Percentiles rank a stretch among this genome's conserved stretches.
Conservation (phyloP, 2,888 invertebrate genomes). For the Apoderus coryli region DNA sequence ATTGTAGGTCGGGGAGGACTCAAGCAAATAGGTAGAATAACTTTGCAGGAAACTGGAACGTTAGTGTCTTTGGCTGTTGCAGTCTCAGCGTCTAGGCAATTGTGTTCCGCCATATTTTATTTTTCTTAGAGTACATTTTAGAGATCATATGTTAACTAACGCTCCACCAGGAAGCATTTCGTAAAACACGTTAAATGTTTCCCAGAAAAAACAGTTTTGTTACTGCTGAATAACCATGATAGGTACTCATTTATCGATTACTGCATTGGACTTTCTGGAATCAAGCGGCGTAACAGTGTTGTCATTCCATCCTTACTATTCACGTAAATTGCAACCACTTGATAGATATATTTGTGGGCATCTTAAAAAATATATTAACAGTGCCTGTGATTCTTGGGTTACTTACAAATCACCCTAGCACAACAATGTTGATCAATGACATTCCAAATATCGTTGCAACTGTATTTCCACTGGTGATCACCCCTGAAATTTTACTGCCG, state of each 20-base stretch:
- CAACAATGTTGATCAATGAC: slow-evolving; percentile 14
- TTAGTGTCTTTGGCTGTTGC: no score
- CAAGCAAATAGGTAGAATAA: no score
- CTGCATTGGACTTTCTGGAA: slow-evolving; percentile 5
- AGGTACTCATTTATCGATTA: no score
- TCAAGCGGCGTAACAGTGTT: slow-evolving; percentile 7
- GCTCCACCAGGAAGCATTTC: slow-evolving; percentile 17
- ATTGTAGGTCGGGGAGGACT: no score
- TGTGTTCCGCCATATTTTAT: slow-evolving; percentile 27
- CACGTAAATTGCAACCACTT: slow-evolving; percentile 10
- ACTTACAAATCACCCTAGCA: slow-evolving; percentile 12
- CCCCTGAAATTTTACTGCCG: no score
- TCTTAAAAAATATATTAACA: no score
- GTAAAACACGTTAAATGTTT: slow-evolving; percentile 10
- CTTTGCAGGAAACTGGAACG: no score
- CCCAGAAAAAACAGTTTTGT: slow-evolving; percentile 11
- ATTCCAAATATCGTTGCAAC: no score
- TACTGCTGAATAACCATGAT: slow-evolving; percentile 15
- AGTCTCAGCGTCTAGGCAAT: no score
- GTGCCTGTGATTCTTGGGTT: slow-evolving; percentile 12
- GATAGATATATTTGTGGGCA: slow-evolving; percentile 6
- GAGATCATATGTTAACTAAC: slow-evolving; percentile 13
- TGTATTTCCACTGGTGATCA: no score
- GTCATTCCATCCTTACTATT: slow-evolving; percentile 4
- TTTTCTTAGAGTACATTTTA: slow-evolving; percentile 22